phyloP scores from a whole-genome alignment of 2,113 vertebrate species.

The Mobula birostris region DNA sequence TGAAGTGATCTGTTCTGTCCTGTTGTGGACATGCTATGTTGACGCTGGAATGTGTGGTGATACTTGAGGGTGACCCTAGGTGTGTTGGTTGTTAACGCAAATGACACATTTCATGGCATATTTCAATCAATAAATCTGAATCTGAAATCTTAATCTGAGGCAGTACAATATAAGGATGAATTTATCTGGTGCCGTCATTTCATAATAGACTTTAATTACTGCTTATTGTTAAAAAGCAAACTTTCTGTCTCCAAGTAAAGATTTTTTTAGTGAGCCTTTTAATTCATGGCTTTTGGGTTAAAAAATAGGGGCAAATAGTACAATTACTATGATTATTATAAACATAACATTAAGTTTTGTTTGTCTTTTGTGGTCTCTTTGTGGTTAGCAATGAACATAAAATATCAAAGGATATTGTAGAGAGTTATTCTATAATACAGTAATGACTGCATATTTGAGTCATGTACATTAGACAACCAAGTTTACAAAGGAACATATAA shows the following conservation, averaged over 20 bases:
- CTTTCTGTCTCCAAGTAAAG: background rate
- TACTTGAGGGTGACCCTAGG: no score
- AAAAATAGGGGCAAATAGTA: background rate
- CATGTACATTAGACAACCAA: background rate
- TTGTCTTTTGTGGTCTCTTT: background rate
- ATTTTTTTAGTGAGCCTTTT: background rate
- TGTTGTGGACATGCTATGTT: no score
- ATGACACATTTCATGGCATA: no score
- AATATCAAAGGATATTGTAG: background rate
- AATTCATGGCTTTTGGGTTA: background rate
- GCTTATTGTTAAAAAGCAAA: background rate
- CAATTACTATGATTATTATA: background rate
- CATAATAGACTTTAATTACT: background rate
- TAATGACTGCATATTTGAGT: background rate
- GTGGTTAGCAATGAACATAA: background rate
- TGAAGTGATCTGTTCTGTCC: no score
- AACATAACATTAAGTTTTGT: background rate
- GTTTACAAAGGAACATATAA: background rate
- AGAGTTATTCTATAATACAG: no score
- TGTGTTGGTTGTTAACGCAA: no score
- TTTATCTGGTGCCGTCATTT: background rate
- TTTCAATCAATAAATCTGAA: no score
- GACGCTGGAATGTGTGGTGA: no score
- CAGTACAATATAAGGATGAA: background rate
- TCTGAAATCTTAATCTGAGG: no score